phyloP scores from a whole-genome alignment of 2,888 invertebrate genomes.

The Nasonovia ribisnigri region DNA sequence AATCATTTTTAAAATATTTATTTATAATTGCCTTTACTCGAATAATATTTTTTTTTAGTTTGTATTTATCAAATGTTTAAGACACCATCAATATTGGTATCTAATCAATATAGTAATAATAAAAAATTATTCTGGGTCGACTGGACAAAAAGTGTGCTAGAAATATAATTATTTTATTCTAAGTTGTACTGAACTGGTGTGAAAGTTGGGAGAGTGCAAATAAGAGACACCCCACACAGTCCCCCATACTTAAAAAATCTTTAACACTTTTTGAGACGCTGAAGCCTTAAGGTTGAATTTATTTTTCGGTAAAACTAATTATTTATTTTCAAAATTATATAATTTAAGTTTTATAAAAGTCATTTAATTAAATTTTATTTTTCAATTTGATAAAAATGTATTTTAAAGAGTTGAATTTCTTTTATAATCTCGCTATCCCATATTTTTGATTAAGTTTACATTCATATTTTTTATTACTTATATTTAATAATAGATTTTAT shows the following conservation, averaged over 20 bases:
- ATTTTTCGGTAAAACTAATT: neutral
- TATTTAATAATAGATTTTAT: neutral
- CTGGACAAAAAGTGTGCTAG: too few species aligned
- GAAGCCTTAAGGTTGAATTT: neutral
- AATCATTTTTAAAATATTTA: neutral
- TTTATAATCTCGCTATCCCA: neutral
- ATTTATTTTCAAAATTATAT: neutral
- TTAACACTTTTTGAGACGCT: neutral
- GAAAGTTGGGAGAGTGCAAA: neutral
- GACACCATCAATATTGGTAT: neutral
- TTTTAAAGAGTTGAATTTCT: neutral
- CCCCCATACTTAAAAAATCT: neutral
- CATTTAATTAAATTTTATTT: neutral
- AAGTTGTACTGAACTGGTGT: neutral
- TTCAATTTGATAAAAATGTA: neutral
- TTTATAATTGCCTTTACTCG: neutral
- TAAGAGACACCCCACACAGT: neutral
- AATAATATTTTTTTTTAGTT: neutral
- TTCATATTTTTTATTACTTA: neutral
- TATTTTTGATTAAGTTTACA: neutral
- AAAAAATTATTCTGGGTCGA: neutral
- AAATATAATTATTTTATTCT: neutral
- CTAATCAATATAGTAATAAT: neutral
- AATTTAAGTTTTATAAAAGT: neutral
- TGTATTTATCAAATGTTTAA: neutral